Conservation (phyloP, 1,140 invertebrate genomes). For the Oedothorax gibbosus region DNA sequence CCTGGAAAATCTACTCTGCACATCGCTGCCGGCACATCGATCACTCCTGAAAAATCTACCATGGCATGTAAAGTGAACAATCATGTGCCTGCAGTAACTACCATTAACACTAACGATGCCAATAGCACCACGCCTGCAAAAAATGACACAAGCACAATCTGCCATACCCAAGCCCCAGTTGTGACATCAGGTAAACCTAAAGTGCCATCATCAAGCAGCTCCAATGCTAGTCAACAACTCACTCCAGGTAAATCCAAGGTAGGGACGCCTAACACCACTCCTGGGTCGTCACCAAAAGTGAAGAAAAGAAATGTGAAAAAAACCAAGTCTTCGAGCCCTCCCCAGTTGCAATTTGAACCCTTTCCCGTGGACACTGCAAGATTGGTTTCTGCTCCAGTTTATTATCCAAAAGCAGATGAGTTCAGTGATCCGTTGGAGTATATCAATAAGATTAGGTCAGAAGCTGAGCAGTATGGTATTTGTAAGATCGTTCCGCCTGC, state of each 20-base stretch:
- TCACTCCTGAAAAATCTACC: too few relatives aligned
- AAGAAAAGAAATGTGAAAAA: constrained; percentile 26
- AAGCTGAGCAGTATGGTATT: constrained; percentile 91
- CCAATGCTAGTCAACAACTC: background rate
- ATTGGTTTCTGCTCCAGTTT: constrained; percentile 84
- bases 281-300: constrained; percentile 6
- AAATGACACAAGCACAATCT: too few relatives aligned
- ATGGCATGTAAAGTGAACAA: too few relatives aligned
- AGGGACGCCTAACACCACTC: background rate
- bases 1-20: too few relatives aligned
- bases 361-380: constrained; percentile 32
- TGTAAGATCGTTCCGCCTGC: constrained; percentile 92
- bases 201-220: background rate
- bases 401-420: constrained; percentile 84
- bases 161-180: too few relatives aligned
- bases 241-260: background rate
- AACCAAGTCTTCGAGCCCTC: background rate
- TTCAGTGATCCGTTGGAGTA: constrained; percentile 92
- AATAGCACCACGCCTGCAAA: too few relatives aligned
- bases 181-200: background rate
- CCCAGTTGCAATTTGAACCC: background rate
- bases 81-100: too few relatives aligned
- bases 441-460: constrained; percentile 86
- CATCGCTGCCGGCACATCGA: too few relatives aligned
- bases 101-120: too few relatives aligned